Base-by-base conservation (phyloP, 2,797 vertebrate species). In the Schizopygopsis malacanthus region DNA sequence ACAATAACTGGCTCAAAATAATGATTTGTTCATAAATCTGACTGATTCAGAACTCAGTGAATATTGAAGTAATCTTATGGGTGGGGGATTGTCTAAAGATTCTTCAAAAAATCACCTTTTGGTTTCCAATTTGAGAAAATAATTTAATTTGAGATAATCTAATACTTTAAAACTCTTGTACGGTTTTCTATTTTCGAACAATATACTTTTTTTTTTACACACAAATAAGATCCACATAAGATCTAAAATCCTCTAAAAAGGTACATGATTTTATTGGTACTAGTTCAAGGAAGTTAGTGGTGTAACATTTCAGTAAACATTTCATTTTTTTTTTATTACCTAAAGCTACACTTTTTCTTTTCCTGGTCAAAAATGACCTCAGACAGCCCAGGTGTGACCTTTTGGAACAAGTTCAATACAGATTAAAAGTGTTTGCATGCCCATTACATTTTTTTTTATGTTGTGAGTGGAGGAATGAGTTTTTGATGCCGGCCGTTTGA, bases 401-500 rank as follows among this genome's bases (percentile, higher is more conserved):
- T 39, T 37, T 37, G 4, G 1, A 22, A 52, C 20, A 33, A 20
- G 47, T 28, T 52, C 18, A 52, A 5, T 18, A 37, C 2, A 18
- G 37, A 41, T 79, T 37, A 59, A 45, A 45, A 52, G 45, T 39
- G 22, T 78, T 37, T 9, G n/a, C 43, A 37, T 71, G 20, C 18
- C 47, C n/a, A 28, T 28, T 69, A 61, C 70, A 43, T 3, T 69
- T 67, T 54, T 43, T 52, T 75, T 16, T 28, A 67, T 70, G 25
- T 50, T 52, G 4, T 16, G 45, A 79, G 61, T 25, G 54, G 15
- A 67, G 22, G 52, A 56, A n/a, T 76, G 16, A 15, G 52, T 67
- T 79, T 85, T 37, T 67, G 56, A 80, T 59, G 13, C 18, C 6
- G 28, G 50, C 43, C 41, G 59, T 47, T 28, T 54, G 78, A 78